phyloP scores from a whole-genome alignment of 2,797 vertebrate genomes.

The Anguilla pacifica region DNA sequence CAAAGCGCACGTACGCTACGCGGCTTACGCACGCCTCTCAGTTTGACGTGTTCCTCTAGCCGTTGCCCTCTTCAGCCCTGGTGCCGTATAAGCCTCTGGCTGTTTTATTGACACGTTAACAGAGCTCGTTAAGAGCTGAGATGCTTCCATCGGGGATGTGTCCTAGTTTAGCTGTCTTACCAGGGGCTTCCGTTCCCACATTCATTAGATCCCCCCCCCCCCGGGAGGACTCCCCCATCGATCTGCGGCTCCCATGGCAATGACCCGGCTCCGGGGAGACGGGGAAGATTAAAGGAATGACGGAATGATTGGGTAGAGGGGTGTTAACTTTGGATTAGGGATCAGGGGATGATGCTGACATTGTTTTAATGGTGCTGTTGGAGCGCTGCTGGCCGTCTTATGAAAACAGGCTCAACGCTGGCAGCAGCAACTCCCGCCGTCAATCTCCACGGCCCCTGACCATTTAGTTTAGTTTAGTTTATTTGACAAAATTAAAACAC shows the following conservation, averaged over 20 bases:
- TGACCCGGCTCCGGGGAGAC: constrained; percentile 1
- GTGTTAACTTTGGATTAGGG: constrained; percentile 22
- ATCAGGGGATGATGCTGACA: constrained; percentile 13
- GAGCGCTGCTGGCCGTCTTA: neutral
- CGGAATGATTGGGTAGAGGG: neutral
- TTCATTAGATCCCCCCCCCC: constrained; percentile 23
- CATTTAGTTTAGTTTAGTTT: no score
- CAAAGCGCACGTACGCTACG: neutral
- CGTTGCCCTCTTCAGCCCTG: neutral
- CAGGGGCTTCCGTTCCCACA: constrained; percentile 21
- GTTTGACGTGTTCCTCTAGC: no score
- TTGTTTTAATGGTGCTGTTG: neutral
- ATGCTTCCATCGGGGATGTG: constrained; percentile 16
- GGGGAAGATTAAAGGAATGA: neutral
- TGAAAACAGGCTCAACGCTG: neutral
- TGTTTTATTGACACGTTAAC: neutral
- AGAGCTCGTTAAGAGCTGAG: constrained; percentile 1
- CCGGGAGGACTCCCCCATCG: neutral
- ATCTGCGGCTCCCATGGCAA: neutral
- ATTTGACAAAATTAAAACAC: no score
- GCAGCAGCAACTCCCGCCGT: neutral
- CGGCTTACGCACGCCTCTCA: constrained; percentile 4
- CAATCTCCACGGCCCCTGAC: neutral
- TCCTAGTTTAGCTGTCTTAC: constrained; percentile 8
- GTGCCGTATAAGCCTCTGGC: neutral